These are phyloP conservation scores for Tichodroma muraria DNA, from an alignment of 2,113 vertebrate genomes.

Conservation along the genomic window DNA sequence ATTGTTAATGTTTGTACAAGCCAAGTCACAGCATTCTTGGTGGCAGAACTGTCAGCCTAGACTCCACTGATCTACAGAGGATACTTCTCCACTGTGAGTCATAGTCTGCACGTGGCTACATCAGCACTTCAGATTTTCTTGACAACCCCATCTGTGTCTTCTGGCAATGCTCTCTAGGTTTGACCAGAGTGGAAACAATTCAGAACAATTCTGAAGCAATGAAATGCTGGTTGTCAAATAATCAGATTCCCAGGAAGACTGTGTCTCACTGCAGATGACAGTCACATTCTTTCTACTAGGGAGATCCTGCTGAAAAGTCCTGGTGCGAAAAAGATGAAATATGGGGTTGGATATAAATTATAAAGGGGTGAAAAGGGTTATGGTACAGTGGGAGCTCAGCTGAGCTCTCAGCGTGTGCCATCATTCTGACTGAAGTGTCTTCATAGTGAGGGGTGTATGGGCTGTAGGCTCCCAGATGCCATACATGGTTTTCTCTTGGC, in stretches of 20 bases:
- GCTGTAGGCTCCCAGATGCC: background rate
- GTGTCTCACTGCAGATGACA: background rate
- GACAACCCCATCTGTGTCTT: conserved; percentile 49
- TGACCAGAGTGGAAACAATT: conserved; percentile 57
- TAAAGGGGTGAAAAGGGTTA: background rate
- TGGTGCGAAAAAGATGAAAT: background rate
- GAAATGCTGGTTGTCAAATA: conserved; percentile 37
- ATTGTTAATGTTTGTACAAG: background rate
- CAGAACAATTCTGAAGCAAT: background rate
- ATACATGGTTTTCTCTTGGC: background rate
- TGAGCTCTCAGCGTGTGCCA: background rate
- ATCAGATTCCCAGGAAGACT: background rate
- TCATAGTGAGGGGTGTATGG: accelerated
- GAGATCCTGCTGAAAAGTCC: background rate
- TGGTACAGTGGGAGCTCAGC: background rate
- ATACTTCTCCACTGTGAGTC: conserved; percentile 39
- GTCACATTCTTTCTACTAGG: background rate
- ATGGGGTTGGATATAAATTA: background rate
- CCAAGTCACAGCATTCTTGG: background rate
- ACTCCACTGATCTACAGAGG: background rate
- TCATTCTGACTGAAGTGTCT: background rate
- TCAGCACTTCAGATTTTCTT: conserved; percentile 54
- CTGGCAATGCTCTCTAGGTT: background rate
- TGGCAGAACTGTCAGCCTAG: conserved; percentile 13
- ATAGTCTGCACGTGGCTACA: conserved; percentile 47